Percentiles rank a stretch among this genome's conserved stretches.
Evolutionary conservation across 2,888 invertebrate genomes (phyloP).

Genomic region (Andrena chrysosceles): DNA sequence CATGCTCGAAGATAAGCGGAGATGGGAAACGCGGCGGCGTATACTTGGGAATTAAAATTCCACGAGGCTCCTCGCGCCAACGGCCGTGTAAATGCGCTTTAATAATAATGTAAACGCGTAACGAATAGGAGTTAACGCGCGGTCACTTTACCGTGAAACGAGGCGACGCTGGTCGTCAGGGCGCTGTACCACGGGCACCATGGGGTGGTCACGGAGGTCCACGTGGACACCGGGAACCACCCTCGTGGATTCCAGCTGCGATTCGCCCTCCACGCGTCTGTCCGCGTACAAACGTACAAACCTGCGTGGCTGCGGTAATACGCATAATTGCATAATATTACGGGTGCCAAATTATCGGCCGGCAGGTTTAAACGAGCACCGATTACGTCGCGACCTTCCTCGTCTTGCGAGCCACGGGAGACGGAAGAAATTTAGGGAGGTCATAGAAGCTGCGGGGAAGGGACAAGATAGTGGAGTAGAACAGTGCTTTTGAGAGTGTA

Average conservation of each 20-base stretch:
- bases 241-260: conserved; percentile 53
- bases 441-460: background rate
- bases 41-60: conserved; percentile 78
- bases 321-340: conserved; percentile 83
- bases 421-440: background rate
- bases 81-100: conserved; percentile 81
- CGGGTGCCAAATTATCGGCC: conserved; percentile 65
- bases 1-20: conserved; percentile 29
- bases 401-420: conserved; percentile 18
- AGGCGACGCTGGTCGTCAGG: conserved; percentile 58
- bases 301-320: conserved; percentile 70
- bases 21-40: background rate
- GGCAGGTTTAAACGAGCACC: conserved; percentile 56
- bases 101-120: conserved; percentile 82
- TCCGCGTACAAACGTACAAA: conserved; percentile 51
- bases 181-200: background rate
- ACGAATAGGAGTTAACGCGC: conserved; percentile 78
- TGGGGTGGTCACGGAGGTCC: conserved; percentile 27
- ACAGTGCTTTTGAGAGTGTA: too few relatives aligned
- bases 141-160: conserved; percentile 75
- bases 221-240: conserved; percentile 49
- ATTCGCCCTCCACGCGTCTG: conserved; percentile 31
- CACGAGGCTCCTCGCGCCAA: conserved; percentile 69
- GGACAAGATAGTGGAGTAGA: background rate
- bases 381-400: conserved; percentile 57